Evolutionary conservation across 1,140 invertebrate species (phyloP).

Genomic region (Holotrichia oblita): DNA sequence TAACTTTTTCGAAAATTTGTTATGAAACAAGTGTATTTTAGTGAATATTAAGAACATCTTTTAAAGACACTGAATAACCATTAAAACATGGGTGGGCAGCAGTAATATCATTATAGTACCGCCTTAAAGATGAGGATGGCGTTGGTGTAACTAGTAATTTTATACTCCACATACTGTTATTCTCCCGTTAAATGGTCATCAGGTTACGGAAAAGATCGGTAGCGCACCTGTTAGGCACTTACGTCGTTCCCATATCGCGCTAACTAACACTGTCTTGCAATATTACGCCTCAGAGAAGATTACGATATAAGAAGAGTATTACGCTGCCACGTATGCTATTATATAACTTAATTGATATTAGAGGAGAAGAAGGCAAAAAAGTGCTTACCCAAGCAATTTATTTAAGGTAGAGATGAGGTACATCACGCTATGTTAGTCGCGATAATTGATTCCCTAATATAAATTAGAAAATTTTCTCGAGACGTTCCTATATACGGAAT

Average conservation of each 20-base stretch:
- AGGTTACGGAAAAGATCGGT: constrained; percentile 16
- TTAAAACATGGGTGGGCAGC: not conserved
- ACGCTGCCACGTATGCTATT: constrained; percentile 23
- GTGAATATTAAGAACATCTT: not conserved
- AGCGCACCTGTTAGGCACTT: constrained; percentile 32
- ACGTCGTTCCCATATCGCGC: constrained; percentile 35
- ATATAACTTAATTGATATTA: constrained; percentile 31
- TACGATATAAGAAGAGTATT: constrained; percentile 35
- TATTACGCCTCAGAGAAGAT: constrained; percentile 30
- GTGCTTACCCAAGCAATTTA: constrained; percentile 13
- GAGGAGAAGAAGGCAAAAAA: constrained; percentile 14
- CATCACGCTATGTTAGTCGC: constrained; percentile 21
- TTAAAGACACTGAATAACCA: not conserved
- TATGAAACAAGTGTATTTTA: not conserved
- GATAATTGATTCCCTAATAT: constrained; percentile 31
- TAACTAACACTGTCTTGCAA: constrained; percentile 39
- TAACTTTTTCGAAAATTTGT: too few species aligned
- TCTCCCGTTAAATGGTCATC: constrained; percentile 39
- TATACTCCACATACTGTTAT: constrained; percentile 25
- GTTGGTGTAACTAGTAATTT: not conserved
- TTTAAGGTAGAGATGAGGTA: constrained; percentile 13
- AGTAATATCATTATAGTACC: not conserved
- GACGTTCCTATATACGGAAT: not conserved
- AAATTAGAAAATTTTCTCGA: not conserved
- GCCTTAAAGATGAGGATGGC: constrained; percentile 16